Percentiles rank a stretch among this genome's conserved stretches.
Evolutionary conservation across 2,113 vertebrate genomes (phyloP).

Genomic region (Nannospalax galili): DNA sequence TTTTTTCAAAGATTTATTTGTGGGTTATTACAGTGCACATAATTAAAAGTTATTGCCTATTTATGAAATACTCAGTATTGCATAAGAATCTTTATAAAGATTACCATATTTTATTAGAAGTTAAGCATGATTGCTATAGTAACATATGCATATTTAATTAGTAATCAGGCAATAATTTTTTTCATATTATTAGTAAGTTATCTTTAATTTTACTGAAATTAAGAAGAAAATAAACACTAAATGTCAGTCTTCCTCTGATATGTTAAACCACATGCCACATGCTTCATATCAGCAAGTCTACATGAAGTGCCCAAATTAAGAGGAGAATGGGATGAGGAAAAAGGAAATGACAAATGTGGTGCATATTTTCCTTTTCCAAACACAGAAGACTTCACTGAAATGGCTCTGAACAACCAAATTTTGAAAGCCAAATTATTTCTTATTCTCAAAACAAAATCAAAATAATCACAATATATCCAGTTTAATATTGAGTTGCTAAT

Average conservation of each 20-base stretch:
- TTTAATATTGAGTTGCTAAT: background rate
- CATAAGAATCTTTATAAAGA: background rate
- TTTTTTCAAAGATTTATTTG: background rate
- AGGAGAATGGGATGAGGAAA: background rate
- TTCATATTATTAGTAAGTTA: background rate
- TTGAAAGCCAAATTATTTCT: background rate
- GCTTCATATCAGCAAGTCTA: background rate
- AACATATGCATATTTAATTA: background rate
- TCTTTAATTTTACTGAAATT: background rate
- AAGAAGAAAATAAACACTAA: slow-evolving; percentile 8
- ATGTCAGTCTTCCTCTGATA: background rate
- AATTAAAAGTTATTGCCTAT: background rate
- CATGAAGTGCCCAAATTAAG: background rate
- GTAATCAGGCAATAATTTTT: background rate
- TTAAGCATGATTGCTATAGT: background rate
- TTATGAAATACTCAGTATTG: background rate
- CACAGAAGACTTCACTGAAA: background rate
- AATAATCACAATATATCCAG: background rate
- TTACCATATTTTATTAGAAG: slow-evolving; percentile 8
- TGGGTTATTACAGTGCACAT: background rate
- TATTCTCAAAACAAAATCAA: background rate
- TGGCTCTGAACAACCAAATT: background rate
- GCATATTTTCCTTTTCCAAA: background rate
- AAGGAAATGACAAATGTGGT: background rate
- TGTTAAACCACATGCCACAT: background rate